Evolutionary conservation across 2,113 vertebrate genomes (phyloP), one percentile per base, ranked within the genome.

Genomic region (Gymnocephalus cernua): DNA sequence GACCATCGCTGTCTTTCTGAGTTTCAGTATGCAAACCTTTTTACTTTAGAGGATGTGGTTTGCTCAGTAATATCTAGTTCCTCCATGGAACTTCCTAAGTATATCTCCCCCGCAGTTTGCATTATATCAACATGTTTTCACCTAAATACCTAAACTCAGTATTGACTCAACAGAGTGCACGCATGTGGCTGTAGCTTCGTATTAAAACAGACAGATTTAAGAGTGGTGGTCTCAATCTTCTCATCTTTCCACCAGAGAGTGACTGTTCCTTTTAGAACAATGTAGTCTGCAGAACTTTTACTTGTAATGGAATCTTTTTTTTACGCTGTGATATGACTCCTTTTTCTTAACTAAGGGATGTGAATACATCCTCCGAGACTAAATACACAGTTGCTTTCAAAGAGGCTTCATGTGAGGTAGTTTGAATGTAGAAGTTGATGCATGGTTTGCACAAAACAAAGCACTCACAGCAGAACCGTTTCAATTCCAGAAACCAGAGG

Each of bases 1-100:
- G 13, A 56, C 0, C 4, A 5, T 32, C 1, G 67, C 19, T 63
- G 8, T 0, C n/a, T 74, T 57, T 57, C 61, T 3, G 27, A 29
- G 3, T 5, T 18, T 69, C 8, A 18, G 6, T 19, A 4, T 32
- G 21, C 23, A 12, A 56, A 47, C 4, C 1, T 4, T 56, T 35
- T 23, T 0, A 27, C 21, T 9, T 13, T 2, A 54, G 63, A 82
- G 88, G 90, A 90, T 89, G 90, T 90, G 88, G 91, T 79, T 80
- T 1, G 18, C 8, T 13, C 21, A 6, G 74, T 4, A 35, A 69
- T 80, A 0, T 6, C 44, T 50, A 70, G 45, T 85, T 86, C 82
- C 90, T 48, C 32, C 21, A 4, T 51, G 2, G 1, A 73, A 73
- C 51, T 78, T 77, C 63, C 64, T 64, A 4, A 44, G 8, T 41